Percentiles rank a stretch among this genome's conserved stretches.
These are phyloP conservation scores for Muscicapa adusta DNA, from an alignment of 2,113 vertebrate species.

Conservation along the genomic window DNA sequence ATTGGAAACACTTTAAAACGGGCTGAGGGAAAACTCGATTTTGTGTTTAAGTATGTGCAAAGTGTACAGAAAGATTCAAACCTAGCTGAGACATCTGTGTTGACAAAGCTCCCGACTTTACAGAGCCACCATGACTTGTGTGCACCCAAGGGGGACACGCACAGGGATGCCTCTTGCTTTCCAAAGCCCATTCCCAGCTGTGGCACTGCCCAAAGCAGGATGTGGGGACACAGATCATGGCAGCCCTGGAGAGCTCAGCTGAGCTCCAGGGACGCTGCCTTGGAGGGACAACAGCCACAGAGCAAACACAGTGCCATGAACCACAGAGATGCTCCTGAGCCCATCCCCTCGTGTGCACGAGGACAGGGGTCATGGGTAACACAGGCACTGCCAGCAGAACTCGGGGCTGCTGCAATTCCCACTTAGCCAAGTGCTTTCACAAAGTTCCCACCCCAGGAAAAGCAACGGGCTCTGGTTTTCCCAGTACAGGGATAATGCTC, in stretches of 20 bases:
- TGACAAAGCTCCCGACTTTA: neutral
- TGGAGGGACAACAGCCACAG: neutral
- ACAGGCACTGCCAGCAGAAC: neutral
- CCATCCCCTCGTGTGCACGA: neutral
- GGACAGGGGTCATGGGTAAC: neutral
- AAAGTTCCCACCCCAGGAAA: neutral
- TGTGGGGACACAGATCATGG: no score
- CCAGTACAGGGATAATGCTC: neutral
- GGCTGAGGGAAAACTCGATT: neutral
- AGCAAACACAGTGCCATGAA: rapidly evolving
- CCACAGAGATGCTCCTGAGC: neutral
- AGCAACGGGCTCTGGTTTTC: neutral
- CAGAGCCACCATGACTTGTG: neutral
- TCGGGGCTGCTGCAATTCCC: neutral
- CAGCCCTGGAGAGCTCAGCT: neutral
- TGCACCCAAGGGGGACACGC: neutral
- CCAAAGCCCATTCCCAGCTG: neutral
- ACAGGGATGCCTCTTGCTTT: neutral
- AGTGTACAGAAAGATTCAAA: neutral
- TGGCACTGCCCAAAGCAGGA: neutral
- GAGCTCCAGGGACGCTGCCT: neutral
- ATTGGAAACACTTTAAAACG: neutral
- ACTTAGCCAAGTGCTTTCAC: neutral
- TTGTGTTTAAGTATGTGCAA: neutral
- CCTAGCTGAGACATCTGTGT: rapidly evolving